A percentile compares a stretch with the other conserved stretches of the same genome.
Conservation (phyloP, 2,797 vertebrate species). For the Micrastur ruficollis region DNA sequence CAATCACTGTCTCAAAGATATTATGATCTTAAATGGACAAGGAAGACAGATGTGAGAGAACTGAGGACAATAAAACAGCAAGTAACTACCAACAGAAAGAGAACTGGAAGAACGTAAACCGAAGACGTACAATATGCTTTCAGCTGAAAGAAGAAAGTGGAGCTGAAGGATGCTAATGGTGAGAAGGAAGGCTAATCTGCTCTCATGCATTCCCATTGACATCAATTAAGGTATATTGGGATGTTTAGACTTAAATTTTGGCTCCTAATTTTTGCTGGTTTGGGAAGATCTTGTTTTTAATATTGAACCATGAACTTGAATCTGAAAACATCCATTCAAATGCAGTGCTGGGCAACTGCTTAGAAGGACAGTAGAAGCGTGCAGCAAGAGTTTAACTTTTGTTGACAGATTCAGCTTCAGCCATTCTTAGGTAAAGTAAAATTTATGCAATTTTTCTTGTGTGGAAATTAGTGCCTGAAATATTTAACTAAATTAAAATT, state of each 20-base stretch:
- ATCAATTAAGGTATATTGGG: neutral
- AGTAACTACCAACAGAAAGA: neutral
- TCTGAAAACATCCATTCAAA: neutral
- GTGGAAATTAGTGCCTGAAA: neutral
- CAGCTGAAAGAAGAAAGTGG: neutral
- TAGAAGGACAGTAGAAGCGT: neutral
- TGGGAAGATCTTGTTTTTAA: neutral
- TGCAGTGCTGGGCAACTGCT: neutral
- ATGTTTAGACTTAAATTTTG: neutral
- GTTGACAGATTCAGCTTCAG: neutral
- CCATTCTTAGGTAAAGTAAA: neutral
- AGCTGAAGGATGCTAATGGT: neutral
- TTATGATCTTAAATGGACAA: neutral
- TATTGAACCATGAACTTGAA: neutral
- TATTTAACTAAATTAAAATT: neutral
- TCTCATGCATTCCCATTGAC: neutral
- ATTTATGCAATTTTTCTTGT: neutral
- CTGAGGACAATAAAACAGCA: neutral
- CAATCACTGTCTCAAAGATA: neutral
- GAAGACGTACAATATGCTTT: neutral
- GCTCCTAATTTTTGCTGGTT: neutral
- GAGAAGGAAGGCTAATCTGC: neutral
- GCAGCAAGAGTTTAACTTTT: neutral
- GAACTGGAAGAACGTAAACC: neutral
- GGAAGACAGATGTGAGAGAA: conserved; percentile 3